Percentiles rank a stretch among this genome's conserved stretches.
Conservation (phyloP, 2,797 vertebrate species). For the Podargus strigoides region DNA sequence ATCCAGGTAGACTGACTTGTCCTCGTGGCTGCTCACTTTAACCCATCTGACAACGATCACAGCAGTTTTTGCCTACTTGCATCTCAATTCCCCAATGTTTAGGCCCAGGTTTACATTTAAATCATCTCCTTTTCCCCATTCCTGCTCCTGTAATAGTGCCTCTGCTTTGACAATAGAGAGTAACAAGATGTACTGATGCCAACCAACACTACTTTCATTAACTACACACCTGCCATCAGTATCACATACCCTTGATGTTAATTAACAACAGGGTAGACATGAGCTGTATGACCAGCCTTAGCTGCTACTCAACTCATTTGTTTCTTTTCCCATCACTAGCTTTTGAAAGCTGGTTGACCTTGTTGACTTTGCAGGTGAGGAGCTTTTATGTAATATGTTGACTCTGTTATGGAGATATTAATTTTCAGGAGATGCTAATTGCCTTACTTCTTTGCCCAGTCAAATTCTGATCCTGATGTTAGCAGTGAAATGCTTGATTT, state of each 20-base stretch:
- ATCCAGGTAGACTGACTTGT: neutral
- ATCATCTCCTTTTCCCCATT: neutral
- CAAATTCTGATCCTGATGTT: neutral
- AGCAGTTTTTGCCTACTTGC: neutral
- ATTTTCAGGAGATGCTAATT: constrained; percentile 36
- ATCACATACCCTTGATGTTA: neutral
- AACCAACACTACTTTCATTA: neutral
- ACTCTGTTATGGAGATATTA: neutral
- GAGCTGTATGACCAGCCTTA: neutral
- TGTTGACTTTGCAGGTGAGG: neutral
- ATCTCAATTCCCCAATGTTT: neutral
- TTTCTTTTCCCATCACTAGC: neutral
- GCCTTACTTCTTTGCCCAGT: neutral
- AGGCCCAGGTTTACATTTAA: neutral
- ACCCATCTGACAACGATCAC: neutral
- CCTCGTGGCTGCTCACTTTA: neutral
- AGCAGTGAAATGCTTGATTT: neutral
- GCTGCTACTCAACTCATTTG: neutral
- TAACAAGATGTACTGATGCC: neutral
- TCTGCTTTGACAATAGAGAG: neutral
- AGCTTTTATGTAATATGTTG: neutral
- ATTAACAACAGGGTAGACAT: neutral
- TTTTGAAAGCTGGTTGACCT: constrained; percentile 23
- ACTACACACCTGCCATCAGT: neutral
- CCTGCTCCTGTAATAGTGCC: neutral